phyloP scores from a whole-genome alignment of 2,888 invertebrate genomes.

The Sialis lutaria region DNA sequence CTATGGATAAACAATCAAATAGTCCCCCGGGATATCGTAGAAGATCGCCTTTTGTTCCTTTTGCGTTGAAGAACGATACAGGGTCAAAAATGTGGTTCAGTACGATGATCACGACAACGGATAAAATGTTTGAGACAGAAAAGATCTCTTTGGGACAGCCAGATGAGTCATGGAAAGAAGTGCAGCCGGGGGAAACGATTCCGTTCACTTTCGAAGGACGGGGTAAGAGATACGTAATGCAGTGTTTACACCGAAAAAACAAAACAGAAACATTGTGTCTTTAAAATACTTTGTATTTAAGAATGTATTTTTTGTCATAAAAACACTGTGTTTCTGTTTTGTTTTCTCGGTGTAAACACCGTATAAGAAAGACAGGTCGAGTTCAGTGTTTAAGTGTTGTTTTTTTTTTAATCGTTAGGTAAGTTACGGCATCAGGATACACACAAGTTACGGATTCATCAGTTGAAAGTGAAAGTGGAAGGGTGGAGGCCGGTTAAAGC shows the following conservation, averaged over 20 bases:
- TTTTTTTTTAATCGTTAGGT: slow-evolving; percentile 15
- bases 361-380: no score
- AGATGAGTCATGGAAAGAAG: slow-evolving; percentile 48
- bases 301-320: no score
- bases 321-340: no score
- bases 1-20: slow-evolving; percentile 9
- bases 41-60: slow-evolving; percentile 86
- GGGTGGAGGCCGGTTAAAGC: slow-evolving; percentile 80
- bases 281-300: no score
- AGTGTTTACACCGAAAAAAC: no score
- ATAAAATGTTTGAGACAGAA: slow-evolving; percentile 18
- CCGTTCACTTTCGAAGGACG: slow-evolving; percentile 75
- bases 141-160: slow-evolving; percentile 14
- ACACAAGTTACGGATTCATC: slow-evolving; percentile 65
- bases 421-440: slow-evolving; percentile 56
- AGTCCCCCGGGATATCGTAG: slow-evolving; percentile 47
- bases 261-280: no score
- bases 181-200: slow-evolving; percentile 55
- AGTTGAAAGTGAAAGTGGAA: slow-evolving; percentile 73
- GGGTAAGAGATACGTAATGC: slow-evolving; percentile 26
- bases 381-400: no score
- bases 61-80: slow-evolving; percentile 81
- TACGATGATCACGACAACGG: slow-evolving; percentile 56
- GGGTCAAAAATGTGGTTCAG: slow-evolving; percentile 76
- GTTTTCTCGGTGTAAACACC: no score